Conservation (phyloP, 23 tunicate species). For the Trididemnum nubilum region DNA sequence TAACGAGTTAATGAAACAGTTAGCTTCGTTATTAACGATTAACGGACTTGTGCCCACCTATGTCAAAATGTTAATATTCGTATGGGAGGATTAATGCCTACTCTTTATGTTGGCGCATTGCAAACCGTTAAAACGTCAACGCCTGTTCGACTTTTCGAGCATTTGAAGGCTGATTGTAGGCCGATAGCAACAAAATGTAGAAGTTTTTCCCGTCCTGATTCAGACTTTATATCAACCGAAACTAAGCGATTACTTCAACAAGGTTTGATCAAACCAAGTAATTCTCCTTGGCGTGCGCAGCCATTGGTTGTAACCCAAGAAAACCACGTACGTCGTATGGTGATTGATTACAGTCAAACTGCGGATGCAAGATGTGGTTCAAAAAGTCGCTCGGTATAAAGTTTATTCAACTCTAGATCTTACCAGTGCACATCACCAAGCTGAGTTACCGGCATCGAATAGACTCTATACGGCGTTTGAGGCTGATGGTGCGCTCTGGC, state of each 20-base stretch:
- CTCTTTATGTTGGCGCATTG: neutral
- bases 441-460: neutral
- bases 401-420: constrained; percentile 7
- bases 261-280: constrained; percentile 21
- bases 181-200: neutral
- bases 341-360: constrained; percentile 11
- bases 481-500: constrained; percentile 1
- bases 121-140: neutral
- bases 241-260: neutral
- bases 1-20: too few relatives aligned
- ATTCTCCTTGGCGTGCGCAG: constrained; percentile 40
- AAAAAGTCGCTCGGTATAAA: constrained; percentile 17
- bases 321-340: constrained; percentile 14
- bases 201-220: neutral
- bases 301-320: neutral
- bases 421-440: constrained; percentile 19
- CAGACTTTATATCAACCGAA: neutral
- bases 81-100: neutral
- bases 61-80: neutral
- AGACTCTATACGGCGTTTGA: constrained; percentile 26
- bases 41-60: too few relatives aligned
- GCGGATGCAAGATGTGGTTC: neutral
- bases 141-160: neutral
- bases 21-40: too few relatives aligned
- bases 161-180: neutral